Base-by-base conservation (phyloP, 2,113 vertebrate species). In the Nanorana parkeri region DNA sequence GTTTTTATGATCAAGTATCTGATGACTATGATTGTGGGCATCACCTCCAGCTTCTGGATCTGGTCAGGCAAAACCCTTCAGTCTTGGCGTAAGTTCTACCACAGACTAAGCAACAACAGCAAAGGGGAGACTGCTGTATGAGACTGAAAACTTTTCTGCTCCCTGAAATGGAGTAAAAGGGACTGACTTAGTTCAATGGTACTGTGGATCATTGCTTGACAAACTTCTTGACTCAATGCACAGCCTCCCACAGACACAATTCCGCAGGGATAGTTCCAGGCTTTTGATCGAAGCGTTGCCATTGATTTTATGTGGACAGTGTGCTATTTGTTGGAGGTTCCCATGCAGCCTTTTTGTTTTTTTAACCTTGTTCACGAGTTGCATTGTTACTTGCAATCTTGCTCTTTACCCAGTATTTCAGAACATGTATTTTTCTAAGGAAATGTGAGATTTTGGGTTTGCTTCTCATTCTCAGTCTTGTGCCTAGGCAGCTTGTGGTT, bases 51-150 rank as follows among this genome's bases (percentile, higher is more conserved):
- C 58, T 96, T 97, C 86, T 98, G 96, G 96, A 95, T 99, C 91
- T 99, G 97, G 96, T 97, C 96, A 0, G 93, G 95, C 83, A 98
- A 98, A 88, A 99, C 96, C 26, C 91, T 97, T 69, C 96, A 96
- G 92, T 95, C 95, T 0, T 99, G 97, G 97, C 89, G 94, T 61
- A 90, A 90, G 78, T 97, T 98, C 87, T 97, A 95, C 87, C 93
- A 94, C 68, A 93, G 94, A 89, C 94, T 97, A 16, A 95, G 92
- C 90, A 96, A 95, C 0, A 94, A 94, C 78, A 96, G 95, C 89
- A 97, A 99, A 63, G 97, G 97, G n/a, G 97, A 99, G 91, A 99
- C 97, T 0, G 98, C 97, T 0, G 97, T 99, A 92, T 99, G 91
- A 97, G 87, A 21, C 32, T 5, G 32, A 5, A 7, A 72, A 17